Conservation (phyloP, 2,797 vertebrate species). For the Chelon auratus region DNA sequence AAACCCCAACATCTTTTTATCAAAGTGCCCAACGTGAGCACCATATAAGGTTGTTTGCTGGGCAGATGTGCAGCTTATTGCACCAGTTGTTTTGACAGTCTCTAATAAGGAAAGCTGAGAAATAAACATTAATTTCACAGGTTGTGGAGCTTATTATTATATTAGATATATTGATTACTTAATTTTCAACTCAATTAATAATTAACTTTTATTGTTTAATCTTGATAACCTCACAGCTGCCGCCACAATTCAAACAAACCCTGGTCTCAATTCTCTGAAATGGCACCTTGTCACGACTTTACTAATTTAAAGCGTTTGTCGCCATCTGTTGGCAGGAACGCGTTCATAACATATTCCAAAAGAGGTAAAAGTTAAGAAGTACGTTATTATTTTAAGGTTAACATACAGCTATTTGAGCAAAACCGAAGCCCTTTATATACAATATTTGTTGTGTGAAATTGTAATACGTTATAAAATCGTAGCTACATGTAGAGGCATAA, state of each 20-base stretch:
- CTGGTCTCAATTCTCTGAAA: neutral
- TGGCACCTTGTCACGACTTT: neutral
- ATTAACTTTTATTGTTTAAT: no score
- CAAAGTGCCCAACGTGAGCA: neutral
- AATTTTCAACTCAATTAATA: no score
- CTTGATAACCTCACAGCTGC: no score
- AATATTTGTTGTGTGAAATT: no score
- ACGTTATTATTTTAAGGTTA: no score
- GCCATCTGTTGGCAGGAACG: neutral
- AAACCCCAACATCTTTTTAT: neutral
- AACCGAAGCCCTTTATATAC: no score
- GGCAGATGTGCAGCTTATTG: conserved; percentile 3
- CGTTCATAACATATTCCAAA: neutral
- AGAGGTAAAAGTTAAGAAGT: neutral
- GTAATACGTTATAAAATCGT: no score
- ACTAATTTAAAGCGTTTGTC: neutral
- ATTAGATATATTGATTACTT: no score
- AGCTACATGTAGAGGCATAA: no score
- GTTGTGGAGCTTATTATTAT: neutral
- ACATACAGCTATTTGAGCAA: no score
- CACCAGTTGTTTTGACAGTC: neutral
- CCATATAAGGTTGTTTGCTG: neutral
- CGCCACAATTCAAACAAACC: neutral
- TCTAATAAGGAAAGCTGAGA: neutral
- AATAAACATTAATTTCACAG: neutral